Conservation (phyloP, 1,140 invertebrate genomes). For the Cherax quadricarinatus region DNA sequence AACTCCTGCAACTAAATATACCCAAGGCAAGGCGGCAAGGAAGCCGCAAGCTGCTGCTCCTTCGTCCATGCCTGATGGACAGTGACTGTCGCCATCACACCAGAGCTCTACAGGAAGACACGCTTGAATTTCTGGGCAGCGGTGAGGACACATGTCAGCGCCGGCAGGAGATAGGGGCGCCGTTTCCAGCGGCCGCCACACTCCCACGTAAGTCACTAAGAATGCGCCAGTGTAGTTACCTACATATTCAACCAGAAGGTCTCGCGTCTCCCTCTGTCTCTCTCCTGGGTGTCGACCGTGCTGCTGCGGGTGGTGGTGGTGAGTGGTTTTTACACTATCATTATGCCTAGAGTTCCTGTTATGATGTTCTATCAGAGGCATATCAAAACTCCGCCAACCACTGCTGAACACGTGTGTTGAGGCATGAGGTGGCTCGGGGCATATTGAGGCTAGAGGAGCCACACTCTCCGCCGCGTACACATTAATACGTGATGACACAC, state of each 20-base stretch:
- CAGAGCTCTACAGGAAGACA: slow-evolving; percentile 80
- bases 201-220: slow-evolving; percentile 67
- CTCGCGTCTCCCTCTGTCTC: slow-evolving; percentile 53
- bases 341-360: not conserved
- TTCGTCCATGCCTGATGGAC: slow-evolving; percentile 73
- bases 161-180: slow-evolving; percentile 68
- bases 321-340: not conserved
- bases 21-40: slow-evolving; percentile 71
- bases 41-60: slow-evolving; percentile 71
- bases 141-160: slow-evolving; percentile 71
- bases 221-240: slow-evolving; percentile 55
- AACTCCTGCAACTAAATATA: slow-evolving; percentile 63
- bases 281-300: slow-evolving; percentile 34
- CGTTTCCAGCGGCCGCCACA: slow-evolving; percentile 72
- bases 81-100: slow-evolving; percentile 77
- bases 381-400: slow-evolving; percentile 48
- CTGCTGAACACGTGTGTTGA: slow-evolving; percentile 71
- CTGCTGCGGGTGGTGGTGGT: slow-evolving; percentile 10
- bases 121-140: slow-evolving; percentile 77
- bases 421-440: slow-evolving; percentile 45
- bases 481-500: slow-evolving; percentile 65
- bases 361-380: not conserved
- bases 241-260: slow-evolving; percentile 67
- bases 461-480: slow-evolving; percentile 67
- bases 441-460: slow-evolving; percentile 68